Evolutionary conservation across 1,140 invertebrate species (phyloP), one percentile per base, ranked within the genome.

Genomic region (Carposina sasakii): DNA sequence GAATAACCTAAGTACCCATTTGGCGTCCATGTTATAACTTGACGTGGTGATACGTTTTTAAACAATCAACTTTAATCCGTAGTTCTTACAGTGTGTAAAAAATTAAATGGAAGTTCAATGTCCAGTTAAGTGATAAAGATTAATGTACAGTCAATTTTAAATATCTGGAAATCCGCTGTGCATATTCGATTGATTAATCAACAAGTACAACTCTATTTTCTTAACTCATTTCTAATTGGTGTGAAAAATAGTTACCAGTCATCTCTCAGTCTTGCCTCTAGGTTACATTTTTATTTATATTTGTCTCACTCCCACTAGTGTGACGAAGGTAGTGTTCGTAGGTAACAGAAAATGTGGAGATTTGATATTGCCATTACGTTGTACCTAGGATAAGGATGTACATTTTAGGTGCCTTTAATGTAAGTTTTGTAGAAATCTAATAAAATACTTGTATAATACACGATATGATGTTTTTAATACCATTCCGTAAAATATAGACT

Each of bases 381-480:
- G 69, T 79, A 78, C 70, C 61, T 82, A 82, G 78, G 45, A 53
- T 82, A 81, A 82, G 78, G 57, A 69, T 82, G 78, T 81, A 81
- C 78, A 82, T 78, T 78, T 66, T 81, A 77, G 65, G 69, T 81
- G 70, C 70, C 67, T 73, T 39, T 81, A 67, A 60, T 77, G 56
- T 82, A 82, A 81, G 76, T 70, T 72, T 71, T 66, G 57, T 81
- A 78, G 60, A 71, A 53, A 79, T 73, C 45, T 49, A 77, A 76
- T 72, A 77, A 78, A 78, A 39, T 39, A 39, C 20, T 39, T 39
- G 36, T 39, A 20, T 39, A 39, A 5, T 39, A 3, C 17, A 5
- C 2, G 1, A 9, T 39, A 13, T n/a, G n/a, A n/a, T n/a, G n/a
- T n/a, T n/a, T n/a, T n/a, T n/a, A n/a, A n/a, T n/a, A n/a, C n/a